Evolutionary conservation across 2,888 invertebrate genomes (phyloP).

Genomic region (Pyrrhosoma nymphula): DNA sequence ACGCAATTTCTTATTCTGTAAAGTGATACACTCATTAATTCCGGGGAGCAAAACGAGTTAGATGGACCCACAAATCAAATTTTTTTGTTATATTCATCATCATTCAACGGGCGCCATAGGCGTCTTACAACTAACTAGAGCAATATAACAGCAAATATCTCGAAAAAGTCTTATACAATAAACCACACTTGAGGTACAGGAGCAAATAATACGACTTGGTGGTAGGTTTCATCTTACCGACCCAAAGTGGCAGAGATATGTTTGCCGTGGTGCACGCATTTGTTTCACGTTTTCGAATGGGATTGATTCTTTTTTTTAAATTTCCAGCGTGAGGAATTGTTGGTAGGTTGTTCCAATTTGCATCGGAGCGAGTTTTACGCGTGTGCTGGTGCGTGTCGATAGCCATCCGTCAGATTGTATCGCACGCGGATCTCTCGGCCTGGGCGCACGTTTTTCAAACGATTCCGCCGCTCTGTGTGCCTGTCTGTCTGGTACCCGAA

Average conservation of each 20-base stretch:
- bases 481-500: neutral
- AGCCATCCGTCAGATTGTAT: conserved; percentile 47
- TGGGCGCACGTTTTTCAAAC: conserved; percentile 14
- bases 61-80: too few species aligned
- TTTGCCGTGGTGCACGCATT: neutral
- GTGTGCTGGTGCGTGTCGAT: neutral
- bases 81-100: too few species aligned
- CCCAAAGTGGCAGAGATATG: neutral
- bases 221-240: neutral
- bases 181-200: too few species aligned
- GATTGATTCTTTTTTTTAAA: neutral
- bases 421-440: neutral
- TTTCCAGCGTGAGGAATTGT: neutral
- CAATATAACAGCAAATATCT: too few species aligned
- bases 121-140: too few species aligned
- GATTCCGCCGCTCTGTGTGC: neutral
- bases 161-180: too few species aligned
- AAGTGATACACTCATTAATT: too few species aligned
- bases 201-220: too few species aligned
- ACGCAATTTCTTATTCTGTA: too few species aligned
- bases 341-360: conserved; percentile 15
- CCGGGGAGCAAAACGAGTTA: too few species aligned
- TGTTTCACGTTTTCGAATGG: neutral
- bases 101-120: too few species aligned
- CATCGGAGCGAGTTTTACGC: neutral